These are phyloP conservation scores for Drosophila cardini DNA, from an alignment of 1,140 invertebrate species.

Conservation along the genomic window DNA sequence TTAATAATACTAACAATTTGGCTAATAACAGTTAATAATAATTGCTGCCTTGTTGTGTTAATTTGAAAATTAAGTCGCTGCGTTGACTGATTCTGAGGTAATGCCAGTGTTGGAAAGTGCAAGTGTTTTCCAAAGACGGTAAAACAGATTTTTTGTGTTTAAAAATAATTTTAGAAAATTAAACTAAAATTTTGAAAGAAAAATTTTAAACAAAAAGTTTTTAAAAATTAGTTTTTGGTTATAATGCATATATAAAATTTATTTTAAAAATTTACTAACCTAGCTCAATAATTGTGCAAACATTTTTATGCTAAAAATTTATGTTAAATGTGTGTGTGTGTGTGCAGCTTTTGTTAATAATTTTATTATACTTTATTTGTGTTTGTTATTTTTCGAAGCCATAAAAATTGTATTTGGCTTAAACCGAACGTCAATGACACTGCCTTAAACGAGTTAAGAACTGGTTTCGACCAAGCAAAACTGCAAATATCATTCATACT, in stretches of 20 bases:
- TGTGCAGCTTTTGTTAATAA: slow-evolving; percentile 4
- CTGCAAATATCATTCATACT: slow-evolving; percentile 29
- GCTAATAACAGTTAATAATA: slow-evolving; percentile 15
- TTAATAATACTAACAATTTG: slow-evolving; percentile 10
- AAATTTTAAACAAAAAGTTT: too few relatives aligned
- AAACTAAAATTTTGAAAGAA: too few relatives aligned
- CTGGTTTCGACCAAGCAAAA: slow-evolving; percentile 61
- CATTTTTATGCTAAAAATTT: background rate
- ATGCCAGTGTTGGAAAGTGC: background rate
- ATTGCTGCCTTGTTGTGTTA: slow-evolving; percentile 35
- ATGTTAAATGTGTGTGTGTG: background rate
- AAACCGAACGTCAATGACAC: slow-evolving; percentile 43
- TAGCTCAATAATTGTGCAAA: slow-evolving; percentile 1
- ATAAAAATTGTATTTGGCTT: slow-evolving; percentile 37
- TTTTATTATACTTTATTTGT: slow-evolving; percentile 22
- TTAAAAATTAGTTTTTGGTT: too few relatives aligned
- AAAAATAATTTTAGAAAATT: too few relatives aligned
- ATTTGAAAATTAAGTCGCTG: slow-evolving; percentile 17
- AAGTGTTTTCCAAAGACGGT: background rate
- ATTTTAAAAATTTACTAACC: background rate
- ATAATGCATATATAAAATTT: background rate
- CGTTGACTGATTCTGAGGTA: slow-evolving; percentile 17
- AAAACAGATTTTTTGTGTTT: background rate
- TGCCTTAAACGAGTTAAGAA: slow-evolving; percentile 64
- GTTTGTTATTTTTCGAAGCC: slow-evolving; percentile 27